Evolutionary conservation across 2,888 invertebrate species (phyloP).

Genomic region (Cotesia congregata): DNA sequence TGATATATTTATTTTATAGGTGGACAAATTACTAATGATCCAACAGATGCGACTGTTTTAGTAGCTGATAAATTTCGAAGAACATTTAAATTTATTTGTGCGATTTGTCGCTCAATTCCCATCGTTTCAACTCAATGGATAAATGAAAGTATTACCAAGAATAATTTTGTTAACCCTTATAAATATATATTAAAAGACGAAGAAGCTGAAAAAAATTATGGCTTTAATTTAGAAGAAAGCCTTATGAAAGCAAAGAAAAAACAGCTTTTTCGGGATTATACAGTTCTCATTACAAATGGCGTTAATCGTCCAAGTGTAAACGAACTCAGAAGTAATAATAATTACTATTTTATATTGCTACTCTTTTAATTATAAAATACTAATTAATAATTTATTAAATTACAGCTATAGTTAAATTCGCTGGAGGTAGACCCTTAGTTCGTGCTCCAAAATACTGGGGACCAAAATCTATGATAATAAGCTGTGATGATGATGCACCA

Average conservation of each 20-base stretch:
- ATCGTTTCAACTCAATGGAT: constrained; percentile 73
- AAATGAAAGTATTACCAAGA: constrained; percentile 64
- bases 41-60: constrained; percentile 71
- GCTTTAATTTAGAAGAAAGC: constrained; percentile 69
- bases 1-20: constrained; percentile 57
- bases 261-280: constrained; percentile 70
- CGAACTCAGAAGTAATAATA: constrained; percentile 72
- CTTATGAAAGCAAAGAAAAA: constrained; percentile 65
- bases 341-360: neutral
- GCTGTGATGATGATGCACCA: constrained; percentile 68
- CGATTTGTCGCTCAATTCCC: constrained; percentile 71
- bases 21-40: constrained; percentile 68
- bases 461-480: constrained; percentile 69
- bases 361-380: neutral
- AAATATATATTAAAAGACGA: constrained; percentile 70
- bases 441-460: constrained; percentile 56
- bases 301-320: constrained; percentile 70
- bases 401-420: constrained; percentile 71
- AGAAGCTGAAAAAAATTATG: constrained; percentile 70
- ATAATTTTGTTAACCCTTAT: constrained; percentile 69
- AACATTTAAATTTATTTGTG: constrained; percentile 74
- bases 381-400: constrained; percentile 37
- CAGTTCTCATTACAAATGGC: constrained; percentile 71
- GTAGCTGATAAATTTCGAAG: constrained; percentile 73
- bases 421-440: constrained; percentile 70